These are phyloP conservation scores for Yponomeuta plumbellus DNA, from an alignment of 2,888 invertebrate genomes.

Conservation along the genomic window DNA sequence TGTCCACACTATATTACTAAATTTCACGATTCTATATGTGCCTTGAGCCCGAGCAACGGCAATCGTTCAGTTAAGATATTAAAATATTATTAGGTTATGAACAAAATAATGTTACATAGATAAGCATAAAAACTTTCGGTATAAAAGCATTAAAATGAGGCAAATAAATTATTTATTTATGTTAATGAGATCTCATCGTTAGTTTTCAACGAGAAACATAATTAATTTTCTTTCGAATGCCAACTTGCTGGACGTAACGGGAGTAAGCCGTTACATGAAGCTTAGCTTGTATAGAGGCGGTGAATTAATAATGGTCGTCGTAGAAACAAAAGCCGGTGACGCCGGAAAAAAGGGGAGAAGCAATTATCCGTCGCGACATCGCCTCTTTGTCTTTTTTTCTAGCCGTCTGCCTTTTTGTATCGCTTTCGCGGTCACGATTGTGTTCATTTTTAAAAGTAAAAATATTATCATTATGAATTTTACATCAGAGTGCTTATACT, in stretches of 20 bases:
- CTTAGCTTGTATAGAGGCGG: constrained; percentile 5
- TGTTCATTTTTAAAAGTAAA: neutral
- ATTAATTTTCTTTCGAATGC: neutral
- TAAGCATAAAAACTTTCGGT: too few species aligned
- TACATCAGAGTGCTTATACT: too few species aligned
- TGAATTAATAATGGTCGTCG: neutral
- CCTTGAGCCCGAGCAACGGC: too few species aligned
- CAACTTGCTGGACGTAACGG: neutral
- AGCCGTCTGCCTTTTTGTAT: neutral
- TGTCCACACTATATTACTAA: too few species aligned
- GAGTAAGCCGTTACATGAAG: neutral
- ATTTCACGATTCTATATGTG: too few species aligned
- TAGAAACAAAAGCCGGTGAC: neutral
- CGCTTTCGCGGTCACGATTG: neutral
- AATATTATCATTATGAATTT: neutral
- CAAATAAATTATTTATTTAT: neutral
- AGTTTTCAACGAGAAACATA: neutral
- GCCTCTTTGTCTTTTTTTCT: neutral
- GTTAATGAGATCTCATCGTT: neutral
- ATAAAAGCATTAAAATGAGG: neutral
- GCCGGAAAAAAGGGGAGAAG: neutral
- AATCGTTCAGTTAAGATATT: too few species aligned
- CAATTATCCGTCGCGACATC: constrained; percentile 1
- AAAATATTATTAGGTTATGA: too few species aligned
- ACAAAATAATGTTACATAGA: too few species aligned